Conservation (phyloP, 2,113 vertebrate genomes). For the Pitta sordida region DNA sequence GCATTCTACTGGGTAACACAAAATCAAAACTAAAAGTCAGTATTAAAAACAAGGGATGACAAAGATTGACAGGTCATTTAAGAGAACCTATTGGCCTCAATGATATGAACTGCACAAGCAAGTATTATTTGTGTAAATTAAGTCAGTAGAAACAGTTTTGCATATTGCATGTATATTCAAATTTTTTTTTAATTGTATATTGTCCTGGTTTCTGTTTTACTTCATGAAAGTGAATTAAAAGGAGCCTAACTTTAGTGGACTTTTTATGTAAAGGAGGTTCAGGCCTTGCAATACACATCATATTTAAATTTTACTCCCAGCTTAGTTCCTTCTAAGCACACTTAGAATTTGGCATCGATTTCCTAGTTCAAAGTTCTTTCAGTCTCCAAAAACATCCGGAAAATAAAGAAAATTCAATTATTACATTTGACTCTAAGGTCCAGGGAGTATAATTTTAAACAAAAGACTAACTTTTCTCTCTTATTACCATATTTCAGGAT, state of each 20-base stretch:
- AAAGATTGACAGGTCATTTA: background rate
- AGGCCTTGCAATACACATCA: slow-evolving; percentile 69
- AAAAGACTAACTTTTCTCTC: background rate
- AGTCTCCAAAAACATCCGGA: slow-evolving; percentile 76
- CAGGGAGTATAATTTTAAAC: background rate
- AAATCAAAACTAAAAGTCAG: background rate
- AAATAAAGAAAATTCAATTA: slow-evolving; percentile 15
- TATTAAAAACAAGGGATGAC: background rate
- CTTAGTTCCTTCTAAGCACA: slow-evolving; percentile 72
- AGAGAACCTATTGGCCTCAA: background rate
- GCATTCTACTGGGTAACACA: background rate
- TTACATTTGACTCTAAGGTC: background rate
- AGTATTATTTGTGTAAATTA: background rate
- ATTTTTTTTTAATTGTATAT: background rate
- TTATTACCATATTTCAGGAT: background rate
- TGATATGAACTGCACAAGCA: background rate
- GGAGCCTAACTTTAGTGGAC: background rate
- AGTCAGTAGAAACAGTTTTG: background rate
- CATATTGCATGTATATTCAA: background rate
- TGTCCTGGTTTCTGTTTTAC: background rate
- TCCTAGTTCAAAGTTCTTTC: slow-evolving; percentile 78
- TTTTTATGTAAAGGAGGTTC: background rate
- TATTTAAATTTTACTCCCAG: slow-evolving; percentile 75
- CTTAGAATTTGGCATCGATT: slow-evolving; percentile 77
- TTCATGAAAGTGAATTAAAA: background rate